Percentiles rank a stretch among this genome's conserved stretches.
These are phyloP conservation scores for Copidosoma aretas DNA, from an alignment of 2,888 invertebrate genomes.

Conservation along the genomic window DNA sequence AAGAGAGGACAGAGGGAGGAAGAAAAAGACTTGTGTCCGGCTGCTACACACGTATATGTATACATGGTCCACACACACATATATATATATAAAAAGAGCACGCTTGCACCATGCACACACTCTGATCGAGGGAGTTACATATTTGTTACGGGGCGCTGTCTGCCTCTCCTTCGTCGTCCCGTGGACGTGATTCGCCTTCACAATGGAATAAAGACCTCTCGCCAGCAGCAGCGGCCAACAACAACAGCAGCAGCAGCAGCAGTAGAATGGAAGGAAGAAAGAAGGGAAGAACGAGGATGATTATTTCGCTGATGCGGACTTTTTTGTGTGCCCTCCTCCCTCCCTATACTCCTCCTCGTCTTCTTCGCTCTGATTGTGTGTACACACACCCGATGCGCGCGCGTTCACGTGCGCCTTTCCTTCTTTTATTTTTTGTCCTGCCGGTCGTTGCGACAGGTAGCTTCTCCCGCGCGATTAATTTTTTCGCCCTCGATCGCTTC, in stretches of 20 bases:
- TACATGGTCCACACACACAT: too few species aligned
- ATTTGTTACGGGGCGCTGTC: conserved; percentile 60
- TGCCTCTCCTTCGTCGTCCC: conserved; percentile 41
- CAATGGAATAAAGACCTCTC: conserved; percentile 59
- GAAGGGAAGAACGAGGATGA: background rate
- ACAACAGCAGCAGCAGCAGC: background rate
- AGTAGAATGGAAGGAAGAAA: conserved; percentile 5
- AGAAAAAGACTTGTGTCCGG: background rate
- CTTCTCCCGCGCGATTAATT: too few species aligned
- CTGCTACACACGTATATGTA: too few species aligned
- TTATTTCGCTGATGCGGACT: background rate
- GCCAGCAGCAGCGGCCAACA: background rate
- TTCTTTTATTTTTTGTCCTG: too few species aligned
- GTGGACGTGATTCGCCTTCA: conserved; percentile 58
- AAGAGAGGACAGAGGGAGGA: background rate
- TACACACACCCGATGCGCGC: too few species aligned
- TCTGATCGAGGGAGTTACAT: conserved; percentile 51
- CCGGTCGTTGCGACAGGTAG: too few species aligned
- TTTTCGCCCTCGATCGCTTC: too few species aligned
- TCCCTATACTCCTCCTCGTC: too few species aligned
- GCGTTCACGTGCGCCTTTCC: too few species aligned
- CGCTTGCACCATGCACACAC: conserved; percentile 28
- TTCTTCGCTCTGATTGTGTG: too few species aligned
- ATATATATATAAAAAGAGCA: too few species aligned
- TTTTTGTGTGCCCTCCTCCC: too few species aligned